Conservation (phyloP, 2,113 vertebrate species). For the Triplophysa tibetana region DNA sequence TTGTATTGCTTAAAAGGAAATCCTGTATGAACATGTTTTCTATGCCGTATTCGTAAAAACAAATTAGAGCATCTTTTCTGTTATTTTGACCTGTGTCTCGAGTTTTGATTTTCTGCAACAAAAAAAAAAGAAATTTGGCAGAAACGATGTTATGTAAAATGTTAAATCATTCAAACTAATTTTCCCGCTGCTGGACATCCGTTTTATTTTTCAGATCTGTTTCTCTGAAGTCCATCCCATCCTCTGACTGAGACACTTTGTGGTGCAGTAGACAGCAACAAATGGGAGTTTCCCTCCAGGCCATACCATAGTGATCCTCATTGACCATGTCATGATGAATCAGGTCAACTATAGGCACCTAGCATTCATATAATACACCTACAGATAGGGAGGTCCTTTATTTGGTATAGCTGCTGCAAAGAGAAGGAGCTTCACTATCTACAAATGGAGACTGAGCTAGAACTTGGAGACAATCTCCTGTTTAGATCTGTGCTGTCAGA, state of each 20-base stretch:
- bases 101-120: too few relatives aligned
- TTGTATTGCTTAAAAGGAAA: too few relatives aligned
- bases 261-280: slow-evolving; percentile 39
- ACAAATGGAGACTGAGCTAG: slow-evolving; percentile 28
- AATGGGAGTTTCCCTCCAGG: slow-evolving; percentile 30
- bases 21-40: too few relatives aligned
- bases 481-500: slow-evolving; percentile 17
- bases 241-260: neutral
- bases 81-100: too few relatives aligned
- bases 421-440: slow-evolving; percentile 9
- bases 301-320: slow-evolving; percentile 36
- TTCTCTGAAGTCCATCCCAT: slow-evolving; percentile 1
- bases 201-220: slow-evolving; percentile 28
- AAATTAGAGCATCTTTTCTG: too few relatives aligned
- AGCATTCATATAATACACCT: slow-evolving; percentile 32
- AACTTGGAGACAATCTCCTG: slow-evolving; percentile 1
- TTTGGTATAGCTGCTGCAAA: neutral
- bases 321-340: slow-evolving; percentile 41
- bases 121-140: too few relatives aligned
- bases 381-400: slow-evolving; percentile 14
- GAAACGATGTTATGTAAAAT: too few relatives aligned
- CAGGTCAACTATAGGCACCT: slow-evolving; percentile 35
- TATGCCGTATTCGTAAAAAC: too few relatives aligned
- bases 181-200: neutral
- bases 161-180: too few relatives aligned